These are phyloP conservation scores for Himalopsyche tibetana DNA, from an alignment of 2,888 invertebrate genomes.

Conservation along the genomic window DNA sequence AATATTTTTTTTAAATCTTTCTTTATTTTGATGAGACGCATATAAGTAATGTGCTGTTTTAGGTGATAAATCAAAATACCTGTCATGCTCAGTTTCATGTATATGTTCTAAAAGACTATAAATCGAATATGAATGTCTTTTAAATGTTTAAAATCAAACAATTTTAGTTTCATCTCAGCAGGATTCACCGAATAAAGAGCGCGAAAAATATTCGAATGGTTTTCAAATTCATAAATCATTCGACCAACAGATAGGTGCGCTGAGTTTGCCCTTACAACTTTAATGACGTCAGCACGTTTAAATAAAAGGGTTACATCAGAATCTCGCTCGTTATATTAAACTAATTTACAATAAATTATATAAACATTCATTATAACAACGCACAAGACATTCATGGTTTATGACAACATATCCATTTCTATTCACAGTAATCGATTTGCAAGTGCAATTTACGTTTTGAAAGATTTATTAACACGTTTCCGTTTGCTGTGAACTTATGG, in stretches of 20 bases:
- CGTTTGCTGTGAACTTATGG: background rate
- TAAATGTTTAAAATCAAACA: conserved; percentile 5
- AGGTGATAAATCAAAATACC: background rate
- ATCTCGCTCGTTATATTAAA: background rate
- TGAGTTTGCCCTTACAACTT: conserved; percentile 14
- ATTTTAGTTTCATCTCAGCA: conserved; percentile 11
- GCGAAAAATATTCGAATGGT: conserved; percentile 14
- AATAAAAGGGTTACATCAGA: conserved; percentile 5
- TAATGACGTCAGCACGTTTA: background rate
- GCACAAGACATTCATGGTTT: background rate
- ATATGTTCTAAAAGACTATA: conserved; percentile 5
- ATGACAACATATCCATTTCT: conserved; percentile 21
- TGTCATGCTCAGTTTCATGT: background rate
- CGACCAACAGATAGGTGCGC: conserved; percentile 5
- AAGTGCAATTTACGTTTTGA: conserved; percentile 7
- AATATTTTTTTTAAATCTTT: no score
- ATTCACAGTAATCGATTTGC: conserved; percentile 11
- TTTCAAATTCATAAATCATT: conserved; percentile 6
- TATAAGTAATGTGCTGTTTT: background rate
- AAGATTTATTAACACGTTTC: background rate
- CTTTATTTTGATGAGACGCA: no score
- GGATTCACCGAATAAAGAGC: background rate
- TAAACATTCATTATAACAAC: background rate
- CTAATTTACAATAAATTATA: conserved; percentile 17
- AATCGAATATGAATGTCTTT: conserved; percentile 7